phyloP scores from a whole-genome alignment of 2,113 vertebrate species.

The Oryzias javanicus region DNA sequence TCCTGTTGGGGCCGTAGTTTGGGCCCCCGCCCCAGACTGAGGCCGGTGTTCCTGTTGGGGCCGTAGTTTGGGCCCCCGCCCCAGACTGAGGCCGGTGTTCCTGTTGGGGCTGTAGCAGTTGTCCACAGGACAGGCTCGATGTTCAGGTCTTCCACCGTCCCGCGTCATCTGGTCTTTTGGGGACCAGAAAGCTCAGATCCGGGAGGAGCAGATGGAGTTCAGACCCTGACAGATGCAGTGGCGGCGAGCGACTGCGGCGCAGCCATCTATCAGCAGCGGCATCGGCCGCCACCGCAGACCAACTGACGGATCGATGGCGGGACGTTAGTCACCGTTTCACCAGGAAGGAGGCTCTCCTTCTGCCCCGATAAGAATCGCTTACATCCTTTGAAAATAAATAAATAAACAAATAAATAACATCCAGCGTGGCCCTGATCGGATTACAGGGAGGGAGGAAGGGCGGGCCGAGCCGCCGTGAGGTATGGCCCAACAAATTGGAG shows the following conservation, averaged over 20 bases:
- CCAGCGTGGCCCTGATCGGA: slow-evolving; percentile 71
- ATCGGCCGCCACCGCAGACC: slow-evolving; percentile 60
- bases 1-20: no score
- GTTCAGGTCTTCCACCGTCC: no score
- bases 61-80: no score
- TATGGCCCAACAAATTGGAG: slow-evolving; percentile 73
- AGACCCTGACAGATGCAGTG: neutral
- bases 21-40: no score
- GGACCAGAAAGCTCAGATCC: neutral
- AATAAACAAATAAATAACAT: slow-evolving; percentile 82
- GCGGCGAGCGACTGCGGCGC: slow-evolving; percentile 15
- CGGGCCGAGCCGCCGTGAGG: slow-evolving; percentile 64
- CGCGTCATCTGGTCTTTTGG: no score
- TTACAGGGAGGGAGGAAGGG: slow-evolving; percentile 71
- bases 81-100: no score
- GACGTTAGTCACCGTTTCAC: slow-evolving; percentile 75
- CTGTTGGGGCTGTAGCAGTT: no score
- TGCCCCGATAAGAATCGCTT: slow-evolving; percentile 71
- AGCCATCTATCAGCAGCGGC: slow-evolving; percentile 55
- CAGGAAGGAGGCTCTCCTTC: slow-evolving; percentile 68
- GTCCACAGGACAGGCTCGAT: no score
- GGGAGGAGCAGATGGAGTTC: neutral
- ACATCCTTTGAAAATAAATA: slow-evolving; percentile 77
- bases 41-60: no score
- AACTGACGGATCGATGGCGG: slow-evolving; percentile 67